Evolutionary conservation across 2,888 invertebrate genomes (phyloP), one percentile per base, ranked within the genome.

Genomic region (Galerucella calmariensis): DNA sequence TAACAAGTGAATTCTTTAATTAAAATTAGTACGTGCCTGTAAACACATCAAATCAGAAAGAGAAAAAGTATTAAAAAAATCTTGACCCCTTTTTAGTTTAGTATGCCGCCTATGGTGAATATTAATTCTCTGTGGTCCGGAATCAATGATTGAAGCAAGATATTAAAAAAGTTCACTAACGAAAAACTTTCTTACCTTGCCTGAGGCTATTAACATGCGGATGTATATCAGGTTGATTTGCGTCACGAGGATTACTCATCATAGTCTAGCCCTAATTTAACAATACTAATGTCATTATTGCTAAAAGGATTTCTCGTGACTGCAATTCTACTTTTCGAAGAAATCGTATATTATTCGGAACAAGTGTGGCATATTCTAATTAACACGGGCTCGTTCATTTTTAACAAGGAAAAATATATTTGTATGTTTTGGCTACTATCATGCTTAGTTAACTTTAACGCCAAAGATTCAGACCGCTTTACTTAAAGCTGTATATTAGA

Each of bases 141-240:
- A 63, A 63, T 63, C 41, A 44, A 16, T 20, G 20, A 46, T 63
- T 46, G 44, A 63, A 11, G 12, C 16, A 27, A 41, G 11, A 63
- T 63, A 46, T 63, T 46, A 44, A 63, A 35, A 56, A 41, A 63
- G 41, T 63, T 44, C 20, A 41, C 63, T 16, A 46, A 62, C 8
- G 41, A 63, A 46, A 63, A 44, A 63, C 63, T 63, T 63, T 63
- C 63, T 63, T 63, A 63, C 63, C 63, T 63, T 63, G 63, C 63
- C 63, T 63, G 9, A 20, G 63, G 63, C 63, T 46, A 16, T 41
- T 46, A 10, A 16, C 41, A 62, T 16, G 20, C 63, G 63, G 63
- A 63, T 63, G 63, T 63, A 20, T 46, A 63, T 44, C 16, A 44
- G 44, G 16, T 63, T 63, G 35, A 41, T 62, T 24, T 16, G 16